These are phyloP conservation scores for Rhabdornis inornatus DNA, from an alignment of 2,113 vertebrate genomes.

Conservation along the genomic window DNA sequence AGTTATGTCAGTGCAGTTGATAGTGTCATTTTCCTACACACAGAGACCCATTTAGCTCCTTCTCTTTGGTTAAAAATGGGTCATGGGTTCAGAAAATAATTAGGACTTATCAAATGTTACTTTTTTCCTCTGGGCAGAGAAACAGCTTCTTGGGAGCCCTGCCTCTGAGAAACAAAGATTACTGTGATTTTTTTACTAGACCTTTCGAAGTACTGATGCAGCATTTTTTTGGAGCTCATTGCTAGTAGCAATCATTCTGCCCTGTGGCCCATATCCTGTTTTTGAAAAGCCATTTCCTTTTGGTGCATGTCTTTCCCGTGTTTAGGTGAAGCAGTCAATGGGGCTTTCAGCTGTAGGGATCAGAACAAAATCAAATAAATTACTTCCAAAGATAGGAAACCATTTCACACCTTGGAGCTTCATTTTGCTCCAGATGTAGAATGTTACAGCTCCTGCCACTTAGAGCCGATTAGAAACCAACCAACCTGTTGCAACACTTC, in stretches of 20 bases:
- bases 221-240: background rate
- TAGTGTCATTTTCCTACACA: background rate
- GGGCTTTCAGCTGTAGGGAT: background rate
- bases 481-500: background rate
- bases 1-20: background rate
- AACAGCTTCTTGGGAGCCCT: background rate
- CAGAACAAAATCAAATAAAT: constrained; percentile 45
- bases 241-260: background rate
- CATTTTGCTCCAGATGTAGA: background rate
- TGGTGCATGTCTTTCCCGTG: background rate
- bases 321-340: background rate
- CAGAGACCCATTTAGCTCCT: background rate
- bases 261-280: background rate
- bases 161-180: background rate
- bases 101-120: background rate
- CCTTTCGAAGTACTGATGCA: background rate
- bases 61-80: background rate
- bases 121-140: background rate
- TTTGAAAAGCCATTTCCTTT: constrained; percentile 45
- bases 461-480: background rate
- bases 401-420: constrained; percentile 33
- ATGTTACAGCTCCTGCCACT: background rate
- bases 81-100: background rate
- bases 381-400: constrained; percentile 38
- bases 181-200: background rate